Conservation (phyloP, 2,888 invertebrate species). For the Mylabris sibirica region DNA sequence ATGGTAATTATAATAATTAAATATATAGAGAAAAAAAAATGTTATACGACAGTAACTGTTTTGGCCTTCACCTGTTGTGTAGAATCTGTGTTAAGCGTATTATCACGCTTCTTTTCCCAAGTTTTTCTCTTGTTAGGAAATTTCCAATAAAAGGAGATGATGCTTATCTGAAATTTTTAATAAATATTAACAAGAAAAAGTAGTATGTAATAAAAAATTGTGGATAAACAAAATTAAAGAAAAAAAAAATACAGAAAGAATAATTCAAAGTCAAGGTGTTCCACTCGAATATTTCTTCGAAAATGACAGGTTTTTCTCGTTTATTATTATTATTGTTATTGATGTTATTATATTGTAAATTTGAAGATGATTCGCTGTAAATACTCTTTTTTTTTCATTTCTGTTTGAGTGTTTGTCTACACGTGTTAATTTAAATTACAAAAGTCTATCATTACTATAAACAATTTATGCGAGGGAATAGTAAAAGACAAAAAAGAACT, state of each 20-base stretch:
- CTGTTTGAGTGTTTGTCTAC: background rate
- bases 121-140: background rate
- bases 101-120: background rate
- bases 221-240: background rate
- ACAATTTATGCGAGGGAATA: too few species aligned
- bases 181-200: background rate
- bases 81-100: background rate
- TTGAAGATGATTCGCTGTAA: background rate
- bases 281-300: background rate
- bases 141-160: background rate
- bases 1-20: background rate
- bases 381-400: background rate
- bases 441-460: too few species aligned
- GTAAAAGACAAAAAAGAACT: too few species aligned
- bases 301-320: background rate
- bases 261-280: conserved; percentile 4
- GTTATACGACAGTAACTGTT: conserved; percentile 5
- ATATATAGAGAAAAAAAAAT: background rate
- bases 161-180: background rate
- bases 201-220: background rate
- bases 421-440: too few species aligned
- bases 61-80: background rate
- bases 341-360: too few species aligned
- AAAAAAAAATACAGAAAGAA: background rate
- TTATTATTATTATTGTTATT: background rate